Conservation (phyloP, 1,140 invertebrate species). For the Telenomus remus region DNA sequence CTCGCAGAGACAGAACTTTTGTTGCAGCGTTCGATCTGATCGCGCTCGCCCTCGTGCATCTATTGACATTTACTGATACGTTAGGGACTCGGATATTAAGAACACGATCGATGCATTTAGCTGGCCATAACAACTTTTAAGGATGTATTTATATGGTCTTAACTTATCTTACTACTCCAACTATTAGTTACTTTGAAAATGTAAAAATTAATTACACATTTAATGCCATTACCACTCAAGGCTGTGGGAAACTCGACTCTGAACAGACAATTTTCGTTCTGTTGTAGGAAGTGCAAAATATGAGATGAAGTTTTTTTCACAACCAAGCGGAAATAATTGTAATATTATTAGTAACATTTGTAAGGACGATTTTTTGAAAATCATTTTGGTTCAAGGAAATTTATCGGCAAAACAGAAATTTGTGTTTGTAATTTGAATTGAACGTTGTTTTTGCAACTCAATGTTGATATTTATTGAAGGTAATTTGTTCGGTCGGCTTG, state of each 20-base stretch:
- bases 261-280: too few relatives aligned
- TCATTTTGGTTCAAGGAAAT: too few relatives aligned
- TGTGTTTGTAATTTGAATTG: too few relatives aligned
- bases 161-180: neutral
- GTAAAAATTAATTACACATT: conserved; percentile 12
- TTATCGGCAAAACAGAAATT: too few relatives aligned
- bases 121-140: conserved; percentile 9
- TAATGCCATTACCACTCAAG: neutral
- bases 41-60: conserved; percentile 32
- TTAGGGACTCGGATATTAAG: conserved; percentile 28
- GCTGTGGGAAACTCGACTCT: conserved; percentile 6
- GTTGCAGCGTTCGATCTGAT: conserved; percentile 30
- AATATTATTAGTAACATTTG: too few relatives aligned
- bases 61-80: conserved; percentile 47
- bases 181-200: conserved; percentile 1
- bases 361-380: too few relatives aligned
- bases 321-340: too few relatives aligned
- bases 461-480: too few relatives aligned
- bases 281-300: too few relatives aligned
- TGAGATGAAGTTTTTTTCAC: too few relatives aligned
- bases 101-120: conserved; percentile 17
- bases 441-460: too few relatives aligned
- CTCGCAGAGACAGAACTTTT: conserved; percentile 39
- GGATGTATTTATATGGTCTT: conserved; percentile 11
- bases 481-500: too few relatives aligned